A percentile compares a stretch with the other conserved stretches of the same genome.
phyloP scores from a whole-genome alignment of 2,888 invertebrate species.

The Leistus spinibarbis region DNA sequence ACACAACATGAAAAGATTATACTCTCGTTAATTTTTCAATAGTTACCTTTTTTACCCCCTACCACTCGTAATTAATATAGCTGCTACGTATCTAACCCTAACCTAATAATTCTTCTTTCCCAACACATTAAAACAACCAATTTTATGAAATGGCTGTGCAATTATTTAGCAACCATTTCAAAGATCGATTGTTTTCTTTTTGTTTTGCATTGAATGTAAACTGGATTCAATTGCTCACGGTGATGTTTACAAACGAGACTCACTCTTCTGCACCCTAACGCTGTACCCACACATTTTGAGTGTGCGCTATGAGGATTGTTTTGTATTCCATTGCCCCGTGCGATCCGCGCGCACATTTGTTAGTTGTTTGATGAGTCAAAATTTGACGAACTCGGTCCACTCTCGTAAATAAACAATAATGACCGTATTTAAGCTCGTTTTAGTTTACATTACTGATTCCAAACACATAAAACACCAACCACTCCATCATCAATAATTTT shows the following conservation, averaged over 20 bases:
- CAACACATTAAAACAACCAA: background rate
- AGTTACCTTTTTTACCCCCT: background rate
- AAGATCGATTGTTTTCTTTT: background rate
- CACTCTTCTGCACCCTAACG: background rate
- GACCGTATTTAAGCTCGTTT: constrained; percentile 9
- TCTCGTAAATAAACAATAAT: constrained; percentile 19
- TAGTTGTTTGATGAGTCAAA: background rate
- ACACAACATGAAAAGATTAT: background rate
- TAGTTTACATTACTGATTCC: constrained; percentile 12
- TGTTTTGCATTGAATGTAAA: background rate
- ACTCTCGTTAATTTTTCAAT: background rate
- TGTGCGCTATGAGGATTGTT: background rate
- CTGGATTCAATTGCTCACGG: background rate
- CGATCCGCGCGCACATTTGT: background rate
- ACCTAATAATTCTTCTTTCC: too few relatives aligned
- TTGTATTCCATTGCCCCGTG: background rate
- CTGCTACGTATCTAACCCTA: background rate
- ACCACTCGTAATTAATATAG: background rate
- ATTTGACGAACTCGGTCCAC: constrained; percentile 14
- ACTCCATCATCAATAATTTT: background rate
- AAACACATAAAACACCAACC: background rate
- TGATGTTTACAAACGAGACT: background rate
- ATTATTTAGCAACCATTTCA: background rate
- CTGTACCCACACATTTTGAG: background rate
- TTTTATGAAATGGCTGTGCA: background rate